phyloP scores from a whole-genome alignment of 37 sponge, comb jelly and placozoan genomes.

The Ephydatia muelleri region DNA sequence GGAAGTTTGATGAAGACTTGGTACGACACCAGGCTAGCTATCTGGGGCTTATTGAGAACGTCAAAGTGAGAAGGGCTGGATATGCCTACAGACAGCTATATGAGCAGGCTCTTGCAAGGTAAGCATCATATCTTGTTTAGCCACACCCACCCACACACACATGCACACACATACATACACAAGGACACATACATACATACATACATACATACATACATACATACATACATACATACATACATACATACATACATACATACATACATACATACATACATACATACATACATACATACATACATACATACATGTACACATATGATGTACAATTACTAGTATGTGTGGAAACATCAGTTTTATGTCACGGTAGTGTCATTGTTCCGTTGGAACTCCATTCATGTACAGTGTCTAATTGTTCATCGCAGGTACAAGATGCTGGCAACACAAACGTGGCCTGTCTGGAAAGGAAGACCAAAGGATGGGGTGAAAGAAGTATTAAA shows the following conservation, averaged over 20 bases:
- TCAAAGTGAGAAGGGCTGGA: constrained; percentile 65
- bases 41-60: constrained; percentile 68
- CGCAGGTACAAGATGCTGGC: constrained; percentile 83
- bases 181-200: background rate
- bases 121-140: background rate
- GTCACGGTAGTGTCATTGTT: no score
- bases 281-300: background rate
- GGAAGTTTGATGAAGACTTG: constrained; percentile 24
- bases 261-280: background rate
- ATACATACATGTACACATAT: background rate
- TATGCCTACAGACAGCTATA: constrained; percentile 63
- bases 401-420: background rate
- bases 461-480: constrained; percentile 68
- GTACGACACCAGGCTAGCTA: constrained; percentile 57
- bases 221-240: background rate
- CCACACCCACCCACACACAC: no score
- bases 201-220: background rate
- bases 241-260: background rate
- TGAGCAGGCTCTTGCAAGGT: constrained; percentile 24
- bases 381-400: background rate
- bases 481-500: constrained; percentile 73
- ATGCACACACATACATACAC: no score
- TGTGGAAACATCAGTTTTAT: no score
- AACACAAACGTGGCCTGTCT: constrained; percentile 78
- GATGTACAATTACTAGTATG: no score